Conservation (phyloP, 1,140 invertebrate genomes). For the Dolichoris vasculosae region DNA sequence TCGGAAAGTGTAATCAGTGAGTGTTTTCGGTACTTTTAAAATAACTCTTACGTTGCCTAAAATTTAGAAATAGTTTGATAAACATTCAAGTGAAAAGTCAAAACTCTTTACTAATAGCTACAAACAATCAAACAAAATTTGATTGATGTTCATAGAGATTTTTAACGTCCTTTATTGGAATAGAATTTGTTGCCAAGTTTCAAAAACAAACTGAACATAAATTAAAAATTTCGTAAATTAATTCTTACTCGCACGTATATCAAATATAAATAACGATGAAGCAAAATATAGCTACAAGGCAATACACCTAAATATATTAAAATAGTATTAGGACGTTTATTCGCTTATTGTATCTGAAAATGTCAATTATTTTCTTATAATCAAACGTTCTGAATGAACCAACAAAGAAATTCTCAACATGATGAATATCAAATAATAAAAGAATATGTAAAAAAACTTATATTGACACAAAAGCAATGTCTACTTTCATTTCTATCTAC, state of each 20-base stretch:
- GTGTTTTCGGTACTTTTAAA: background rate
- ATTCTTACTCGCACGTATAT: too few relatives aligned
- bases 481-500: conserved; percentile 65
- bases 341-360: background rate
- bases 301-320: background rate
- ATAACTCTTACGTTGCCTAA: background rate
- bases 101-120: conserved; percentile 15
- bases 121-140: background rate
- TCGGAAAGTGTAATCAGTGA: background rate
- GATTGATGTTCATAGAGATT: background rate
- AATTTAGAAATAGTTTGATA: background rate
- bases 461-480: conserved; percentile 65
- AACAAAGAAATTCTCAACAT: background rate
- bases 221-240: too few relatives aligned
- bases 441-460: conserved; percentile 8
- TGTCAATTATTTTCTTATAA: conserved; percentile 2
- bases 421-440: background rate
- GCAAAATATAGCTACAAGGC: background rate
- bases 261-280: background rate
- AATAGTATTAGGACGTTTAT: background rate
- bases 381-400: background rate
- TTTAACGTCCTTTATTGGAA: background rate
- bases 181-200: background rate
- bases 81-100: background rate
- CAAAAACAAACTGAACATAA: background rate